phyloP scores from a whole-genome alignment of 2,888 invertebrate species.

The Chrysolina oricalcia region DNA sequence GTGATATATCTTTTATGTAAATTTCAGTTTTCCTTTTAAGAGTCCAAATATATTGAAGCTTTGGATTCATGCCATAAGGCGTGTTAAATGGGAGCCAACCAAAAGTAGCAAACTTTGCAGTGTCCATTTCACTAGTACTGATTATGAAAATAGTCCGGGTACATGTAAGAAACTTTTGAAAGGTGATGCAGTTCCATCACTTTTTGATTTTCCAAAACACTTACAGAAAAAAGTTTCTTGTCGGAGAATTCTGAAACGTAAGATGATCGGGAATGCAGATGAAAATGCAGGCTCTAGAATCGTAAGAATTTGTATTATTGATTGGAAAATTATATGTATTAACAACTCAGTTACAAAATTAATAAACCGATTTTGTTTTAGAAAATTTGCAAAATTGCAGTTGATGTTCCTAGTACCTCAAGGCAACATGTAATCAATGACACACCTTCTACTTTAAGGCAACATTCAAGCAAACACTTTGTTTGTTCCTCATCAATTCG shows the following conservation, averaged over 20 bases:
- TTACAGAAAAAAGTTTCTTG: not conserved
- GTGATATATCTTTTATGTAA: not conserved
- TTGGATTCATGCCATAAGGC: slow-evolving; percentile 52
- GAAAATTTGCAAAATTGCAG: too few species aligned
- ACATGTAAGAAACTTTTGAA: not conserved
- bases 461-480: too few species aligned
- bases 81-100: slow-evolving; percentile 54
- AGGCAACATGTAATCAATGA: too few species aligned
- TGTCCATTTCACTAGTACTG: not conserved
- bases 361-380: too few species aligned
- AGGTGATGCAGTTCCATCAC: not conserved
- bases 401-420: too few species aligned
- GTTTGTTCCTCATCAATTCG: too few species aligned
- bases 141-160: not conserved
- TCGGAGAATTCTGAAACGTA: not conserved
- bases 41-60: slow-evolving; percentile 47
- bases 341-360: too few species aligned
- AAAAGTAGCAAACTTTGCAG: slow-evolving; percentile 51
- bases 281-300: too few species aligned
- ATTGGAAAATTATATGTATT: not conserved
- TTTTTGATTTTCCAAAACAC: not conserved
- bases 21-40: slow-evolving; percentile 48
- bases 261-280: not conserved
- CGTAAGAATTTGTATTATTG: not conserved
- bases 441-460: too few species aligned